Percentiles rank a stretch among this genome's conserved stretches.
Conservation (phyloP, 2,113 vertebrate species). For the Atrichornis clamosus region DNA sequence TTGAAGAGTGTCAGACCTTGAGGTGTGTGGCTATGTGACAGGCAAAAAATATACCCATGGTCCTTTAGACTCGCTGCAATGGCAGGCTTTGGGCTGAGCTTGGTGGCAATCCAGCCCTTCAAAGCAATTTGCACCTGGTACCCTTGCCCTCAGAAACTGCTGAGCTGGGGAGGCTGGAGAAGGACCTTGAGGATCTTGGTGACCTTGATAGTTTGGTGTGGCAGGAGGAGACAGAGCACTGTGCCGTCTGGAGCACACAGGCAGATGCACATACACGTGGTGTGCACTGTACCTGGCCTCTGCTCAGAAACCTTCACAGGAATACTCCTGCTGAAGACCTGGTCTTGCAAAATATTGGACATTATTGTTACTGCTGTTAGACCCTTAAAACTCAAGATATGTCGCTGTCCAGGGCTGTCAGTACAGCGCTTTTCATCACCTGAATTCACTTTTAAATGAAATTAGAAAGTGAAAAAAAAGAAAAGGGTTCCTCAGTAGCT, state of each 20-base stretch:
- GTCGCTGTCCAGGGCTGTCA: background rate
- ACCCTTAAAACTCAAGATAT: background rate
- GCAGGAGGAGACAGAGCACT: background rate
- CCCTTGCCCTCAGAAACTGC: background rate
- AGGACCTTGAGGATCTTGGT: background rate
- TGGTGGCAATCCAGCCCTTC: background rate
- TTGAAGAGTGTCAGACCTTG: background rate
- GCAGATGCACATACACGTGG: fast-evolving
- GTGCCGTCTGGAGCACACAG: fast-evolving
- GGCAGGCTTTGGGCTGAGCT: background rate
- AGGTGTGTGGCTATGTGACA: background rate
- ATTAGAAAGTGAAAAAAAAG: background rate
- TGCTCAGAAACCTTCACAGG: background rate
- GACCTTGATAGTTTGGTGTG: background rate
- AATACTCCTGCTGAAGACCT: background rate
- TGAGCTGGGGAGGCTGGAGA: background rate
- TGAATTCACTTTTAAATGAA: background rate
- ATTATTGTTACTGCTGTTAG: background rate
- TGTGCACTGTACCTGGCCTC: background rate
- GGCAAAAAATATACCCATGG: background rate
- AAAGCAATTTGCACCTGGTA: slow-evolving; percentile 3
- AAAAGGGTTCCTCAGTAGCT: background rate
- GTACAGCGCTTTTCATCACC: background rate
- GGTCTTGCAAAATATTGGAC: background rate
- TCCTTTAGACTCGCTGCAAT: background rate